Evolutionary conservation across 2,797 vertebrate species (phyloP).

Genomic region (Argya squamiceps): DNA sequence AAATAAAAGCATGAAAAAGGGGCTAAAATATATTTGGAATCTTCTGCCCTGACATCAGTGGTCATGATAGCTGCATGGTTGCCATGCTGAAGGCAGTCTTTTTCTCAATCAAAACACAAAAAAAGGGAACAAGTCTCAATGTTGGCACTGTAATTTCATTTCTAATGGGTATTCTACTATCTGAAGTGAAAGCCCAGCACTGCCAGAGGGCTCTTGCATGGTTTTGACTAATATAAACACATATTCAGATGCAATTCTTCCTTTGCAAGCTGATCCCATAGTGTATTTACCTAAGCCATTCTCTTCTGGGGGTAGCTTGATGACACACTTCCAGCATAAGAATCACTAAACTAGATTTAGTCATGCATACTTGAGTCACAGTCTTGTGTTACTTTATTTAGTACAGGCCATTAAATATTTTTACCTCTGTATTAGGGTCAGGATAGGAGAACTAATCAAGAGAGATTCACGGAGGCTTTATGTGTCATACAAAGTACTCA

Average conservation of each 20-base stretch:
- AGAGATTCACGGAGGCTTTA: constrained; percentile 20
- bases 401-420: constrained; percentile 38
- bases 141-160: not conserved
- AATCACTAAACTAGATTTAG: constrained; percentile 10
- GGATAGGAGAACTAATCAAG: not conserved
- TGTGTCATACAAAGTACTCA: not conserved
- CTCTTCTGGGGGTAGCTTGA: not conserved
- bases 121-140: not conserved
- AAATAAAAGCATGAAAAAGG: not conserved
- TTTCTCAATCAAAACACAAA: not conserved
- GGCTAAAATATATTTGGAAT: not conserved
- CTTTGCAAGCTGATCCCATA: not conserved
- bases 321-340: not conserved
- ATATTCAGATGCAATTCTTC: not conserved
- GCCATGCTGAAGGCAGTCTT: not conserved
- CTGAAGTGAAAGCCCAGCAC: not conserved
- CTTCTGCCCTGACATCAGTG: not conserved
- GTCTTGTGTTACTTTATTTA: constrained; percentile 6
- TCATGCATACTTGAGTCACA: not conserved
- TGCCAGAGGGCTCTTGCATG: not conserved
- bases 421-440: constrained; percentile 45
- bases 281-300: constrained; percentile 11
- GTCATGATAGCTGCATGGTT: rapidly evolving
- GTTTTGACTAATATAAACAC: not conserved
- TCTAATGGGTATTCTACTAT: not conserved